Conservation (phyloP, 64 coral and sea anemone genomes). For the Stichodactyla mertensii region DNA sequence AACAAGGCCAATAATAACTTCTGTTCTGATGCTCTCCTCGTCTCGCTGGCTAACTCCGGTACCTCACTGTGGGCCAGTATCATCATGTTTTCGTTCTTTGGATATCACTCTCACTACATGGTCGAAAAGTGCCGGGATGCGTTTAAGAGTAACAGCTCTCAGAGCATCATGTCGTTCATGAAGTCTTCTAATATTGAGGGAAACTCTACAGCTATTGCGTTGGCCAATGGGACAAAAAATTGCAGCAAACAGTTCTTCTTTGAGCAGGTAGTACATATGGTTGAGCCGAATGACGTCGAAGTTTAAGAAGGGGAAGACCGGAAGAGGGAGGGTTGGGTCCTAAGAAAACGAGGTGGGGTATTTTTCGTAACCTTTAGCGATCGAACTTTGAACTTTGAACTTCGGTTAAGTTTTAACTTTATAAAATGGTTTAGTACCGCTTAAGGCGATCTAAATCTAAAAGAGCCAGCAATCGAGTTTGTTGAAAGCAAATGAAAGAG, state of each 20-base stretch:
- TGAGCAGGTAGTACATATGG: neutral
- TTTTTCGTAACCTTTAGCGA: too few species aligned
- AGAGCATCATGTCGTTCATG: neutral
- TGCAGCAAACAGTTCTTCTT: slow-evolving; percentile 43
- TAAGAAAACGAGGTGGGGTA: too few species aligned
- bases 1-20: slow-evolving; percentile 57
- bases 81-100: slow-evolving; percentile 94
- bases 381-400: too few species aligned
- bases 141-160: neutral
- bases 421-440: too few species aligned
- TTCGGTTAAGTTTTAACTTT: too few species aligned
- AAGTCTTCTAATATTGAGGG: slow-evolving; percentile 1
- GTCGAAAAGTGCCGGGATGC: slow-evolving; percentile 19
- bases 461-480: too few species aligned
- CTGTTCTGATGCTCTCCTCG: slow-evolving; percentile 57
- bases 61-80: slow-evolving; percentile 79
- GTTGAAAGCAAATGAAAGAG: too few species aligned
- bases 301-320: too few species aligned
- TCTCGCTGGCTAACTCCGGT: slow-evolving; percentile 46
- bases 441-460: too few species aligned
- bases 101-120: slow-evolving; percentile 54
- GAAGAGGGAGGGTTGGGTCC: too few species aligned
- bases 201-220: neutral
- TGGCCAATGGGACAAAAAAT: neutral
- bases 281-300: too few species aligned